Evolutionary conservation across 1,140 invertebrate genomes (phyloP), one percentile per base, ranked within the genome.

Genomic region (Dinothrombium tinctorium): DNA sequence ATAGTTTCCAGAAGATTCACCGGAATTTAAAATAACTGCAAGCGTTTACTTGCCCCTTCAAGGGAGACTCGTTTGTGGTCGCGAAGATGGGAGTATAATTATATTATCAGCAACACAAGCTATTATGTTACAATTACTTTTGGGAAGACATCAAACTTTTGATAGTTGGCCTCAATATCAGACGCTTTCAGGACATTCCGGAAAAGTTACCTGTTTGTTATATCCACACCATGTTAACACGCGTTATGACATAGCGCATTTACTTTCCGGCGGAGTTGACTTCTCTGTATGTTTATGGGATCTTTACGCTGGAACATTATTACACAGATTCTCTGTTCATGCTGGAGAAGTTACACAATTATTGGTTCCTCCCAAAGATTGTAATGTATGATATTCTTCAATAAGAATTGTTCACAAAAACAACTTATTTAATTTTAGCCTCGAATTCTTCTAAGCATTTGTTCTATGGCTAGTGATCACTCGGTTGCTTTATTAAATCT

Each of bases 231-330:
- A 87, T 54, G 72, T 84, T 12, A 74, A 89, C 54, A 61, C 69
- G n/a, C 72, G 89, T 43, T 98, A 96, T 56, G 87, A 98, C 54
- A 73, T 80, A 43, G 66, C 74, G 4, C 75, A 86, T 59, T 61
- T 98, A 11, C 70, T 99, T 0, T 95, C 87, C 0, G 92, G 92
- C 15, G 87, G 87, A 2, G 78, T 89, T 12, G 92, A 99, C 58
- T 98, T 98, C 59, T 86, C 87, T 1, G 84, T 98, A 4, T 89
- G 83, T 52, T 62, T 98, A 0, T 98, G 92, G 92, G 90, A 98
- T 58, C 65, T 98, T 40, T 83, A 83, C 51, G 75, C 74, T 32
- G 89, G 87, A 8, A 71, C 69, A 2, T 60, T 90, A 32, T 59
- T 98, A 21, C 86, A 96, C 58, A 69, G 84, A 6, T 99, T 96